Evolutionary conservation across 2,113 vertebrate species (phyloP).

Genomic region (Plestiodon gilberti): DNA sequence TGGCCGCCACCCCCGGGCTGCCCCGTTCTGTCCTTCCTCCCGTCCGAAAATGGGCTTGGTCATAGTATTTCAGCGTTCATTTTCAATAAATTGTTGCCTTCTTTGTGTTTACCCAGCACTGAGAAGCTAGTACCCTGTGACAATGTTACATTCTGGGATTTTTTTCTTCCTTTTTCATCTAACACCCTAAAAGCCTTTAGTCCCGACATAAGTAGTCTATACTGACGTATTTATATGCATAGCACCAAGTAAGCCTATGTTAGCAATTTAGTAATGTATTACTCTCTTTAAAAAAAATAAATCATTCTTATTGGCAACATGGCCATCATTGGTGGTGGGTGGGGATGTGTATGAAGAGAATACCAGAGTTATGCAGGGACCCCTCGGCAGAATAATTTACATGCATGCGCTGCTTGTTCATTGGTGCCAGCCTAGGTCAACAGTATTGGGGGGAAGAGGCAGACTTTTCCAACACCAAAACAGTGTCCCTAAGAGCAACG

Average conservation of each 20-base stretch:
- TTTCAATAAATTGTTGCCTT: slow-evolving; percentile 16
- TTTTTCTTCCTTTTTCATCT: slow-evolving; percentile 45
- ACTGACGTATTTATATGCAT: no score
- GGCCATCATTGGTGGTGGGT: neutral
- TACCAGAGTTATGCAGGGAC: neutral
- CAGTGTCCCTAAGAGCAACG: no score
- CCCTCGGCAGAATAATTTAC: neutral
- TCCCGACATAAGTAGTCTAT: no score
- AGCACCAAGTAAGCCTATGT: no score
- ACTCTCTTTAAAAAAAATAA: no score
- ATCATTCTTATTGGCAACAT: neutral
- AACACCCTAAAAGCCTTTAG: slow-evolving; percentile 23
- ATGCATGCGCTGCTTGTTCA: neutral
- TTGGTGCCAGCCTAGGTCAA: no score
- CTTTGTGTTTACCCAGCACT: slow-evolving; percentile 45
- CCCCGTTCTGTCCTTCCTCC: no score
- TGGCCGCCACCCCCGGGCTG: no score
- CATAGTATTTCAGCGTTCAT: slow-evolving; percentile 25
- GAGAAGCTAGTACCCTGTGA: slow-evolving; percentile 3
- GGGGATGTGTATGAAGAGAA: neutral
- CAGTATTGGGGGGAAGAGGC: no score
- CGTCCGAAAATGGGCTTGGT: slow-evolving; percentile 45
- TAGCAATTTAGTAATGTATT: no score
- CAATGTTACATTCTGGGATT: slow-evolving; percentile 31
- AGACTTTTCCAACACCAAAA: no score